Percentiles rank a stretch among this genome's conserved stretches.
phyloP scores from a whole-genome alignment of 2,113 vertebrate genomes.

The Gnathochromis pfefferi region DNA sequence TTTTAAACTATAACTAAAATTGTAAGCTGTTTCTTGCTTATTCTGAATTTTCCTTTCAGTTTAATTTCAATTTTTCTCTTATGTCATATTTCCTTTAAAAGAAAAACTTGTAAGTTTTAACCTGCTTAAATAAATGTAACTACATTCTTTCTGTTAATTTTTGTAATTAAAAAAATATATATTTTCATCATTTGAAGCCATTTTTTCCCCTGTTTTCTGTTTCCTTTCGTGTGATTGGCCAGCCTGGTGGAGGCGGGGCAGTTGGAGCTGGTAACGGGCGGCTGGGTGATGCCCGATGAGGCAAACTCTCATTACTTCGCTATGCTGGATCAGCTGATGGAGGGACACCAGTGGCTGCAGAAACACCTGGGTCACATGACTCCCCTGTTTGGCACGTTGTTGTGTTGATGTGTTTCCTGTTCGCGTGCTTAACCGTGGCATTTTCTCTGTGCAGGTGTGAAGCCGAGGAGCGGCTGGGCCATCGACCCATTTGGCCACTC shows the following conservation, averaged over 20 bases:
- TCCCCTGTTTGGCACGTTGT: neutral
- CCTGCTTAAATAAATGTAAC: neutral
- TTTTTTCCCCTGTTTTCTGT: neutral
- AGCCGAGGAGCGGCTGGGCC: conserved; percentile 81
- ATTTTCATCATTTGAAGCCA: neutral
- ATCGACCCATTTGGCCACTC: conserved; percentile 90
- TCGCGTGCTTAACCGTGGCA: neutral
- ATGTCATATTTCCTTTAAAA: neutral
- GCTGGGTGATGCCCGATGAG: conserved; percentile 95
- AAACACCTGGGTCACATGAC: conserved; percentile 66
- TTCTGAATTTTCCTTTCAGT: neutral
- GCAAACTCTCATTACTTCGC: conserved; percentile 84
- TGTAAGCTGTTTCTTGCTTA: neutral
- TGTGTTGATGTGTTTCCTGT: neutral
- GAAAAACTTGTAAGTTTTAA: neutral
- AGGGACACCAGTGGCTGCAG: conserved; percentile 93
- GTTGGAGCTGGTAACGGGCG: conserved; percentile 89
- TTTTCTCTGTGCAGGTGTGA: conserved; percentile 72
- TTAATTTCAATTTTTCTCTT: neutral
- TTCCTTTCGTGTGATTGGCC: conserved; percentile 40
- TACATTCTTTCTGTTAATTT: neutral
- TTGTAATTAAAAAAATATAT: fast-evolving
- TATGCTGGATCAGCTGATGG: conserved; percentile 86
- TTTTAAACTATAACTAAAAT: neutral
- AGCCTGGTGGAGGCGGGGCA: conserved; percentile 82